A percentile compares a stretch with the other conserved stretches of the same genome.
These are phyloP conservation scores for Haemorhous mexicanus DNA, from an alignment of 2,113 vertebrate species.

Conservation along the genomic window DNA sequence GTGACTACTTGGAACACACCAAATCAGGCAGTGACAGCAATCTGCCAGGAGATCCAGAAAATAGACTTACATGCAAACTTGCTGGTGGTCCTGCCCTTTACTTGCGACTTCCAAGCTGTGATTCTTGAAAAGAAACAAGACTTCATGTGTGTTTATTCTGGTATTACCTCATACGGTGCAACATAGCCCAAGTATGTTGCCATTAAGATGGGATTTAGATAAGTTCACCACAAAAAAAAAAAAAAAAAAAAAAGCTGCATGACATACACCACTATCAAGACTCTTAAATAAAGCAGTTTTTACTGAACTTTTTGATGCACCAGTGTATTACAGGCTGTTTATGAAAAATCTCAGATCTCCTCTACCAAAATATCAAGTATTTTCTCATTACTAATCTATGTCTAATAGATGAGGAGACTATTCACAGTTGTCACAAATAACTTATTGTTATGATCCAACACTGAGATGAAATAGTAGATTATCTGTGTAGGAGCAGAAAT, in stretches of 20 bases:
- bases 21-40: not conserved
- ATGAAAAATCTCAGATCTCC: not conserved
- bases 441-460: not conserved
- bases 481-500: conserved; percentile 2
- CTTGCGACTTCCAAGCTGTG: not conserved
- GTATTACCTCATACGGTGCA: not conserved
- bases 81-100: not conserved
- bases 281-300: not conserved
- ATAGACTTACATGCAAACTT: not conserved
- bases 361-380: not conserved
- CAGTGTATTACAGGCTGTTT: not conserved
- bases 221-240: not conserved
- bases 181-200: not conserved
- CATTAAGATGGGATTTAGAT: not conserved
- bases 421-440: conserved; percentile 18
- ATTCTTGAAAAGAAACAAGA: not conserved
- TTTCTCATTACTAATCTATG: not conserved
- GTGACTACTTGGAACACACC: not conserved
- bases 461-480: not conserved
- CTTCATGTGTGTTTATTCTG: not conserved
- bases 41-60: not conserved
- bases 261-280: not conserved
- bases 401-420: not conserved
- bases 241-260: not conserved
- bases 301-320: not conserved